phyloP scores from a whole-genome alignment of 2,888 invertebrate genomes.

The Punctoribates punctum region DNA sequence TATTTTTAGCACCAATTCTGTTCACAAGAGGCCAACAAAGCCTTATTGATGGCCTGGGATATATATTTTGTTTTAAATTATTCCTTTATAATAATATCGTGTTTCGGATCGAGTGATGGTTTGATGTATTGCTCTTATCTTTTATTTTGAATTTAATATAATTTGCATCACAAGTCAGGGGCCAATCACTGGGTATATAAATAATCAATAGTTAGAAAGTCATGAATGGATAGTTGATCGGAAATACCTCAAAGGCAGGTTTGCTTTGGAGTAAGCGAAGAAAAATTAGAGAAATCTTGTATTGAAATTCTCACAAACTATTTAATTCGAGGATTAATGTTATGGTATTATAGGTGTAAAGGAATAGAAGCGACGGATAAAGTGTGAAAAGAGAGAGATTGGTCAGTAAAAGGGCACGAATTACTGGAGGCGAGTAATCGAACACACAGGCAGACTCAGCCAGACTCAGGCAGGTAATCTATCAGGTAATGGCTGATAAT shows the following conservation, averaged over 20 bases:
- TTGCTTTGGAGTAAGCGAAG: neutral
- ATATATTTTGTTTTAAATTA: neutral
- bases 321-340: neutral
- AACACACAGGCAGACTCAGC: constrained; percentile 27
- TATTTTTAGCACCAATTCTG: neutral
- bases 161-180: constrained; percentile 24
- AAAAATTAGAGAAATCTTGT: no score
- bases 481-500: constrained; percentile 17
- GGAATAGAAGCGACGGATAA: constrained; percentile 7
- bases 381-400: constrained; percentile 2
- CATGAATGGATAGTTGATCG: constrained; percentile 31
- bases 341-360: neutral
- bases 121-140: constrained; percentile 32
- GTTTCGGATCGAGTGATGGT: neutral
- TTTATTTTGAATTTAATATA: constrained; percentile 12
- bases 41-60: no score
- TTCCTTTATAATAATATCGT: constrained; percentile 15
- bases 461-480: no score
- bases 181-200: constrained; percentile 32
- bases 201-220: constrained; percentile 30
- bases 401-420: constrained; percentile 31
- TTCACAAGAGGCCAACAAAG: neutral
- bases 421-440: constrained; percentile 1
- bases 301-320: no score
- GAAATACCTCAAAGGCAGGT: neutral